phyloP scores from a whole-genome alignment of 2,113 vertebrate genomes.

The Phylloscopus trochiloides region DNA sequence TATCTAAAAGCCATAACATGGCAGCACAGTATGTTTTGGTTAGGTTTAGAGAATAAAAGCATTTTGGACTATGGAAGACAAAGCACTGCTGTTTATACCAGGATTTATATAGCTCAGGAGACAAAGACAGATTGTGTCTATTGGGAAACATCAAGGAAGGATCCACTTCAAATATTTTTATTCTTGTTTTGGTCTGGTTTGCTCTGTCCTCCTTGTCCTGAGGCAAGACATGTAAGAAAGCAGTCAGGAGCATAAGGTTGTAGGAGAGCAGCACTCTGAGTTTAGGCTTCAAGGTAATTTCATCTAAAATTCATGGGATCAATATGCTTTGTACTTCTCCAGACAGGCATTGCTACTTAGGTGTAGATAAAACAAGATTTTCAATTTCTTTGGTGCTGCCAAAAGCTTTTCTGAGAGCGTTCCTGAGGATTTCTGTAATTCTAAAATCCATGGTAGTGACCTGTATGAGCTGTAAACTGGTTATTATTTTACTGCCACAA shows the following conservation, averaged over 20 bases:
- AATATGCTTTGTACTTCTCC: background rate
- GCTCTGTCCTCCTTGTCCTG: background rate
- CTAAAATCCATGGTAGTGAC: background rate
- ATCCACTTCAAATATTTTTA: background rate
- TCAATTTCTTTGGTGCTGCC: background rate
- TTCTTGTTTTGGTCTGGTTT: background rate
- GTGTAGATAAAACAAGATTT: background rate
- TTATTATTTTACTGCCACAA: background rate
- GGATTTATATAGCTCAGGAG: background rate
- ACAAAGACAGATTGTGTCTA: background rate
- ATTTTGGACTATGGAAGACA: background rate
- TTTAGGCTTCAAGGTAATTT: slow-evolving; percentile 6
- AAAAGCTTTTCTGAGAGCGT: background rate
- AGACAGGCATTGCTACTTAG: background rate
- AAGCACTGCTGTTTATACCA: background rate
- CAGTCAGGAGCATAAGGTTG: background rate
- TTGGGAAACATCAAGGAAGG: background rate
- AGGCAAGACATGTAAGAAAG: background rate
- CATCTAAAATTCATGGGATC: slow-evolving; percentile 27
- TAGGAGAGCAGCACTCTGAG: background rate
- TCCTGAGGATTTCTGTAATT: background rate
- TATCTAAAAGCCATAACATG: background rate
- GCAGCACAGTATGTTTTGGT: background rate
- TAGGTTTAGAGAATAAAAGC: background rate
- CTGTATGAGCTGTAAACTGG: background rate